Evolutionary conservation across 2,888 invertebrate species (phyloP), one percentile per base, ranked within the genome.

Genomic region (Endomychus coccineus): DNA sequence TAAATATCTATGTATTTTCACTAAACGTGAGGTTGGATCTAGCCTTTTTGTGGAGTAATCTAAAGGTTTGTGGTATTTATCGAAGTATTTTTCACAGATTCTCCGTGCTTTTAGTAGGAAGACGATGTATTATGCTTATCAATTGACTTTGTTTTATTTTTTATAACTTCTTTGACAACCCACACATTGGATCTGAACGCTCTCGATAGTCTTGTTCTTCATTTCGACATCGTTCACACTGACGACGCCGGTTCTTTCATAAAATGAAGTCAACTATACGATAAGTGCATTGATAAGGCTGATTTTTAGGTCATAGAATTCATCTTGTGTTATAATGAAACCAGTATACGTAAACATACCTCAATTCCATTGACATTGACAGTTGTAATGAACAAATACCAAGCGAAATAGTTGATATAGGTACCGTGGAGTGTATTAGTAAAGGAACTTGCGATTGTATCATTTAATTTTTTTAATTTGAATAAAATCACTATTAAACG

Each of bases 301-400:
- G 54, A 55, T 49, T 48, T 51, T 37, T 42, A 39, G 34, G 29
- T 34, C 22, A 9, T 49, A 43, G 37, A 45, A 40, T 34, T 38
- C 36, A 36, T 35, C 27, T 24, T 35, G 34, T 34, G 28, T 34
- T 37, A 16, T 29, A 27, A 33, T 39, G 50, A 52, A 70, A 67
- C 71, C 66, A 70, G 75, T 75, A 75, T 75, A 75, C 75, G 75
- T 75, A 75, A 74, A 51, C 74, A 75, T 75, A 75, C 74, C 75
- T 75, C 75, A 74, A 51, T 45, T 45, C 23, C 19, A 42, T 24
- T 27, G 25, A 24, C n/a, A n/a, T n/a, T n/a, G n/a, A n/a, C n/a
- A n/a, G n/a, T n/a, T n/a, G n/a, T n/a, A n/a, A n/a, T n/a, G n/a
- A n/a, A n/a, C n/a, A n/a, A n/a, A n/a, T n/a, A n/a, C n/a, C n/a